phyloP scores from a whole-genome alignment of 2,113 vertebrate species.

The Apteryx mantelli region DNA sequence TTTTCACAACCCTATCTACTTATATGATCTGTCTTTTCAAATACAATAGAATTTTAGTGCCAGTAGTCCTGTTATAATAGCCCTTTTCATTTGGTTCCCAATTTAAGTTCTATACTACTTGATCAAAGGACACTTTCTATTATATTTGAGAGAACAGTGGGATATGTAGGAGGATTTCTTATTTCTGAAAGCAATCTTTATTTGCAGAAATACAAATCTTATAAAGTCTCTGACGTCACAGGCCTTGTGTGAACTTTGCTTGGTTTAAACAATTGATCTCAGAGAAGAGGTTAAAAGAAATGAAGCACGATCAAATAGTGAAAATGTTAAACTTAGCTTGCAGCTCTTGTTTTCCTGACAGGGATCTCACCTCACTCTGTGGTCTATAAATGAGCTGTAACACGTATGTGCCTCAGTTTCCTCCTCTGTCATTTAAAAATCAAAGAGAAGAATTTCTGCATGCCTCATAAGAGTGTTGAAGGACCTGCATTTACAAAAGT shows the following conservation, averaged over 20 bases:
- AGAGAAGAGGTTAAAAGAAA: neutral
- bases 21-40: neutral
- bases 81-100: neutral
- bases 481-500: neutral
- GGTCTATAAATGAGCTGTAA: neutral
- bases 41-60: neutral
- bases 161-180: neutral
- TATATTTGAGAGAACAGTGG: neutral
- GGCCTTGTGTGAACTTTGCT: neutral
- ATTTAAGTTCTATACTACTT: neutral
- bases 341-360: neutral
- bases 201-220: neutral
- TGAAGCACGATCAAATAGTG: neutral
- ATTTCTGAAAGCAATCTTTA: neutral
- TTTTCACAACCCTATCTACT: neutral
- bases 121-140: neutral
- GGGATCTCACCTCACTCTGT: neutral
- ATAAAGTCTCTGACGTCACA: neutral
- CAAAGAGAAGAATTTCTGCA: neutral
- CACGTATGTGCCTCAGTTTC: neutral
- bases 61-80: neutral
- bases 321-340: neutral
- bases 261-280: neutral
- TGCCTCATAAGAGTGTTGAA: neutral
- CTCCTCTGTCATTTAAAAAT: neutral